A percentile compares a stretch with the other conserved stretches of the same genome.
These are phyloP conservation scores for Styela clava DNA, from an alignment of 23 tunicate species.

Conservation along the genomic window DNA sequence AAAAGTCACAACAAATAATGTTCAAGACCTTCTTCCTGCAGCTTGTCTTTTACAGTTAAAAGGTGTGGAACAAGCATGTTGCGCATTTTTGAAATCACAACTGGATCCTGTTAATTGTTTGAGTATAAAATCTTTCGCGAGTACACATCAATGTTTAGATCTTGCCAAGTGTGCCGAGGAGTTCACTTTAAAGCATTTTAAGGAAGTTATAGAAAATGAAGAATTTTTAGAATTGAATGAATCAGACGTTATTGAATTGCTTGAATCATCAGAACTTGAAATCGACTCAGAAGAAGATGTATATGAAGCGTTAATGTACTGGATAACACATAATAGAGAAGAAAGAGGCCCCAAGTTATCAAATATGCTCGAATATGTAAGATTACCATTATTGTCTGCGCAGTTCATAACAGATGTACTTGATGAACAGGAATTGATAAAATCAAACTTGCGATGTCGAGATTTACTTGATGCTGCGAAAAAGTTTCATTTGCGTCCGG, in stretches of 20 bases:
- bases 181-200: slow-evolving; percentile 21
- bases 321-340: not conserved
- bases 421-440: slow-evolving; percentile 21
- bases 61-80: slow-evolving; percentile 20
- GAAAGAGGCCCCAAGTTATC: slow-evolving; percentile 18
- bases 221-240: slow-evolving; percentile 18
- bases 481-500: slow-evolving; percentile 21
- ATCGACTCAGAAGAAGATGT: slow-evolving; percentile 25
- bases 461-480: slow-evolving; percentile 24
- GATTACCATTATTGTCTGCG: slow-evolving; percentile 24
- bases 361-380: slow-evolving; percentile 8
- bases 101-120: slow-evolving; percentile 28
- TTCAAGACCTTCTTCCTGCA: slow-evolving; percentile 27
- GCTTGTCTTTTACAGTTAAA: slow-evolving; percentile 31
- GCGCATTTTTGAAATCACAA: slow-evolving; percentile 20
- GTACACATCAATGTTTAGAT: slow-evolving; percentile 23
- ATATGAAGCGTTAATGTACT: slow-evolving; percentile 16
- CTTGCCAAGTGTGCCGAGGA: slow-evolving; percentile 20
- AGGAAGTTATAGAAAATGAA: slow-evolving; percentile 1
- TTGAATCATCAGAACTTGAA: slow-evolving; percentile 16
- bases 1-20: not conserved
- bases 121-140: slow-evolving; percentile 16
- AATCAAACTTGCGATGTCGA: slow-evolving; percentile 14
- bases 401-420: slow-evolving; percentile 23
- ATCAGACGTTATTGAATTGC: slow-evolving; percentile 1